Evolutionary conservation across 2,888 invertebrate species (phyloP), one percentile per base, ranked within the genome.

Genomic region (Tetranychus piercei): DNA sequence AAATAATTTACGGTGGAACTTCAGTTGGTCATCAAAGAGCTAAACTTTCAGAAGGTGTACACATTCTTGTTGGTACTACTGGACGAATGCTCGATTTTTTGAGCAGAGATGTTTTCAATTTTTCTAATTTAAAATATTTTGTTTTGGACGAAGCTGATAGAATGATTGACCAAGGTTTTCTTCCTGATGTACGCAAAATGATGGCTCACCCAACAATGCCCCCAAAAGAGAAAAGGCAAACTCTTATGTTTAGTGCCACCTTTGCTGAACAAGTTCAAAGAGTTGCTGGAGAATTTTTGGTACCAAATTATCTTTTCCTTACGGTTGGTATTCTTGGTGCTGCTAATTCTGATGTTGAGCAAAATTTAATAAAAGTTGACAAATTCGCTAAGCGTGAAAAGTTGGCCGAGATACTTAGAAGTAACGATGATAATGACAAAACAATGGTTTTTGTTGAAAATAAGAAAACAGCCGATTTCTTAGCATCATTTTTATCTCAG

Each of bases 261-360:
- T 90, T 90, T 80, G 88, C 88, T 0, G 84, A 85, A 67, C 86
- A 83, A 76, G 86, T 90, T 34, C 95, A 96, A 82, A 85, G 86
- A 71, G 82, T 94, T 78, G 93, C 94, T 0, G 86, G 86, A 0
- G 87, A 89, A 73, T 94, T 91, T 81, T 83, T 96, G 20, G 81
- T 82, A 34, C 66, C 77, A 9, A 72, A 78, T 64, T 79, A 78
- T 64, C 66, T 79, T 15, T 79, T 79, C 64, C 69, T 79, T 44
- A 84, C 88, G 75, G 89, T 96, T 22, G 97, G 96, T 70, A 88
- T 91, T 11, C 89, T 97, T 0, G 97, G 97, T 0, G 91, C 93
- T 1, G 96, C 96, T 8, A 94, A 92, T 80, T 82, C 88, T 0
- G 95, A 97, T 82, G 94, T 97, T 0, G 87, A 89, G 75, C 97